Conservation (phyloP, 2,113 vertebrate genomes). For the Mungos mungo region DNA sequence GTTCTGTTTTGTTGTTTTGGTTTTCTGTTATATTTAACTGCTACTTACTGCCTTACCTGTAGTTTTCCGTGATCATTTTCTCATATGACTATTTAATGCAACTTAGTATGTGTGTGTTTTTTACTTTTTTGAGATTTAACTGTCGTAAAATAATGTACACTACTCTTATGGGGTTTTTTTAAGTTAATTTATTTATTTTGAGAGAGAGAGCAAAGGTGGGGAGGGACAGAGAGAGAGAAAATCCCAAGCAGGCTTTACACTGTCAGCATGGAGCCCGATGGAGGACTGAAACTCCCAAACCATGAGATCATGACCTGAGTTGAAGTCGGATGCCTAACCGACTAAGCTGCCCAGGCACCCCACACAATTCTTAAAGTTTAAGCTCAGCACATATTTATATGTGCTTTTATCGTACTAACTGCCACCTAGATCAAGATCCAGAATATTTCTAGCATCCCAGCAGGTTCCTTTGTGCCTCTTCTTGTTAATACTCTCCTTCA, state of each 20-base stretch:
- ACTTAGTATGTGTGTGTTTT: neutral
- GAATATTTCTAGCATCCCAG: neutral
- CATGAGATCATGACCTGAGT: too few relatives aligned
- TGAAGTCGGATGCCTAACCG: too few relatives aligned
- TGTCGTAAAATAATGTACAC: neutral
- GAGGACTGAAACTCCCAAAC: too few relatives aligned
- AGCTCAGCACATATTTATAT: neutral
- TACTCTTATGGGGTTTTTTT: neutral
- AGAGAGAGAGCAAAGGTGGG: too few relatives aligned
- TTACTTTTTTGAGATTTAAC: neutral
- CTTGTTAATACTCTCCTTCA: neutral
- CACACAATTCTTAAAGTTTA: neutral
- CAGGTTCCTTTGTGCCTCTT: neutral
- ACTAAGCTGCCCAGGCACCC: too few relatives aligned
- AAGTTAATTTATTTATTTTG: too few relatives aligned
- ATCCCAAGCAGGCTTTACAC: too few relatives aligned
- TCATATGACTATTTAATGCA: neutral
- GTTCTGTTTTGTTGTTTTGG: neutral
- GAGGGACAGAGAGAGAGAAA: too few relatives aligned
- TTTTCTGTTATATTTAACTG: constrained; percentile 40
- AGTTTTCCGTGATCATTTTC: neutral
- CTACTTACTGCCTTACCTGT: neutral
- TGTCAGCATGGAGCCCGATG: too few relatives aligned
- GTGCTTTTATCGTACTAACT: neutral
- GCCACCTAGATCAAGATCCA: neutral